Evolutionary conservation across 2,888 invertebrate genomes (phyloP), one percentile per base, ranked within the genome.

Genomic region (Capitulum mitella): DNA sequence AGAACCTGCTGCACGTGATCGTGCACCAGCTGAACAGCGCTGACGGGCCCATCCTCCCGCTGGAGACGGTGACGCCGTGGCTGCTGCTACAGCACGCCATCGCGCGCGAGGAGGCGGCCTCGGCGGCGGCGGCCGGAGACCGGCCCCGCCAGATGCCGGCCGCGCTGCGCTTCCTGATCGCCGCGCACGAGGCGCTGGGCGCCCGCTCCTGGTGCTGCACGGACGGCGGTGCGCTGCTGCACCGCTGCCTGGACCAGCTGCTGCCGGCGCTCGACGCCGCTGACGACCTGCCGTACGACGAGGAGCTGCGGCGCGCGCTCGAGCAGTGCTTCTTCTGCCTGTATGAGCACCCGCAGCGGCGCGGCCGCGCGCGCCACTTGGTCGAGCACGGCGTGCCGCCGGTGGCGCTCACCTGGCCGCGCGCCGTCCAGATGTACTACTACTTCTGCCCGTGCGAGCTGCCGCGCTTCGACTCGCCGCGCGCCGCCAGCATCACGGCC

Each of bases 291-390:
- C 80, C 79, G 34, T 79, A 81, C 77, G 58, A 70, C 58, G 77
- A 79, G 64, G 74, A 79, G 37, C 77, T 82, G 29, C 80, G 79
- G n/a, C 80, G 92, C 82, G 90, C 92, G 82, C 88, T 96, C 84
- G 97, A 97, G 84, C 97, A 97, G 86, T 89, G 91, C 80, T 89
- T 92, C 80, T 95, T 90, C 85, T 97, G 97, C 85, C 87, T 97
- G 2, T 97, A 92, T 85, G 92, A 92, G 1, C 92, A 93, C 86
- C 93, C 93, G 0, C 90, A 89, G 80, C 92, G 90, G 84, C 86
- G 87, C 87, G 84, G 87, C n/a, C 86, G 89, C 79, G 22, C 70
- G 37, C 34, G 70, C 2, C 88, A 92, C 85, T 86, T 94, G 34
- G 88, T 89, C 77, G 94, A 94, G 83, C 96, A 96, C 84, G 92